Evolutionary conservation across 2,797 vertebrate genomes (phyloP), one percentile per base, ranked within the genome.

Genomic region (Eulemur albifrons): DNA sequence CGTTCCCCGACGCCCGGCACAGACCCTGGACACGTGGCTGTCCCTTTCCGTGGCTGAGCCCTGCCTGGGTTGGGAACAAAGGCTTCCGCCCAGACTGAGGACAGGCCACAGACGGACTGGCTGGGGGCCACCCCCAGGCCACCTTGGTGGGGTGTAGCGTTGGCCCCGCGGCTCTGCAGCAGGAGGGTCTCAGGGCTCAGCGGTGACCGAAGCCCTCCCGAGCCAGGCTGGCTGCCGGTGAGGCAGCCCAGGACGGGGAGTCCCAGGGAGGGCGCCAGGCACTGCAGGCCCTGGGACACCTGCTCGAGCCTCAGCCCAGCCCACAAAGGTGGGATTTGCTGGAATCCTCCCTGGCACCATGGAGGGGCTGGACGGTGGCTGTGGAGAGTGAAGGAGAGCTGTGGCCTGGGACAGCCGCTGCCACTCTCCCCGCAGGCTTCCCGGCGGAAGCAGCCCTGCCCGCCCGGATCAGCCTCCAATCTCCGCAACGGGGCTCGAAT

Each of bases 331-430:
- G 30, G 7, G 1, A 10, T 18, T 52, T 23, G 9, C 69, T 11
- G 0, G 25, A 5, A 40, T 32, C 7, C 32, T 48, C 43, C 27
- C 25, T 5, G 35, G 3, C 23, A 13, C 27, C 0, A 8, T 2
- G 1, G 17, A 0, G 18, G 45, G 21, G 7, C 1, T 2, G 4
- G 7, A 21, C 0, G 0, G 57, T 0, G 4, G 14, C 7, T 0
- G 7, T 0, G 23, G 30, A 15, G 5, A 17, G 14, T 0, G 5
- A 15, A 0, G 7, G 25, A 12, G 23, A 5, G 7, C 0, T 0
- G 4, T 7, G 11, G 1, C 15, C 4, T 0, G 0, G 35, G 3
- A 17, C 13, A 2, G 35, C 61, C 0, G 0, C 5, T 40, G 0
- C 0, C 27, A 0, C 12, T 32, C 4, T 13, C 25, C 76, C 1